Base-by-base conservation (phyloP, 1,140 invertebrate species). In the Battus philenor region DNA sequence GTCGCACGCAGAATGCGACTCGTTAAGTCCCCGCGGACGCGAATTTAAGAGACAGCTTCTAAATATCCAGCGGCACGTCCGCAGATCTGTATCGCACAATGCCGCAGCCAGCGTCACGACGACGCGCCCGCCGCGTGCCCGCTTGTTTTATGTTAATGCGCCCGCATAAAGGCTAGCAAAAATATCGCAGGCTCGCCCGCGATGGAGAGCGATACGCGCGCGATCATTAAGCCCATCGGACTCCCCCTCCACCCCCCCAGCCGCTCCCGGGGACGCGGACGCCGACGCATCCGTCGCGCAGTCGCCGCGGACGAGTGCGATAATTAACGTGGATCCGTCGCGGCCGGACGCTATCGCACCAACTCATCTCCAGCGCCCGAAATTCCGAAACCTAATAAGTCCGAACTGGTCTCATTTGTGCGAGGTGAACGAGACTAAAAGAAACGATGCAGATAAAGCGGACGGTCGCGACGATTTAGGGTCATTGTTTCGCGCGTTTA, bases 91-190 rank as follows among this genome's bases (percentile, higher is more conserved):
- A 84, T 84, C 80, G 71, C 72, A 82, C 78, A 82, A 82, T 82
- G 80, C 75, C 71, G 73, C 55, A 54, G 55, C 60, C 54, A 60
- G 59, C 74, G 70, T 76, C 79, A 80, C 75, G 77, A 83, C 75
- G 68, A 79, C 63, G 70, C 57, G 57, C 56, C 53, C 62, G 59
- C 62, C 62, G 59, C 62, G 58, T 65, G 64, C 70, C 71, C 59
- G 54, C 73, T 79, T 84, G 77, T 81, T 84, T 81, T 84, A 84
- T 84, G 80, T 84, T 84, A 81, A 84, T 84, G 73, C 58, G 45
- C 59, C 47, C 53, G 65, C 54, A 59, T 68, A 68, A 69, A 61
- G 57, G 54, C 63, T 64, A 74, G 72, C 61, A 66, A 75, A 74
- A 75, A 71, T 77, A 73, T 69, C 71, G 60, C 66, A 56, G 31